A percentile compares a stretch with the other conserved stretches of the same genome.
Conservation (phyloP, 2,888 invertebrate species). For the Pterobdella sp. region DNA sequence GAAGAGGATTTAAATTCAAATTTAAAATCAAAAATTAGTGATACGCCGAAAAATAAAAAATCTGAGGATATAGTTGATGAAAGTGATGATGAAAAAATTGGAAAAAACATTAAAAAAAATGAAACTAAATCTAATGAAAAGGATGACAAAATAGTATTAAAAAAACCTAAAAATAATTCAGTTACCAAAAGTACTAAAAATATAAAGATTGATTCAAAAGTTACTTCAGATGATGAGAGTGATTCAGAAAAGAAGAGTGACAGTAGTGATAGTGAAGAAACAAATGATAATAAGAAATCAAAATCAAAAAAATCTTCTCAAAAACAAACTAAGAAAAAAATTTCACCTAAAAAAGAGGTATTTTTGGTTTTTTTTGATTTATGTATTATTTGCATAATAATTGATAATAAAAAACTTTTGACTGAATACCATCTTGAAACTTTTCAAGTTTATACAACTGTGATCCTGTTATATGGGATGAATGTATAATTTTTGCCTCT, state of each 20-base stretch:
- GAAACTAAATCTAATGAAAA: neutral
- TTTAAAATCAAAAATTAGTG: neutral
- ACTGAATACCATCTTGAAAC: no score
- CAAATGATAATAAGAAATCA: neutral
- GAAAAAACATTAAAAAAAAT: neutral
- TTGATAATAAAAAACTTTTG: no score
- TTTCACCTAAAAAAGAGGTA: no score
- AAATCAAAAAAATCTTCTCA: neutral
- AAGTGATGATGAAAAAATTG: neutral
- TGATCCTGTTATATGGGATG: no score
- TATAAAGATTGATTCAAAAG: no score
- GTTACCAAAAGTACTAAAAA: no score
- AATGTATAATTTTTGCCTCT: no score
- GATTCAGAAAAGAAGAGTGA: neutral
- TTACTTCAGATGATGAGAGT: slow-evolving; percentile 8
- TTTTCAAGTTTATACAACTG: no score
- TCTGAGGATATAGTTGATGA: neutral
- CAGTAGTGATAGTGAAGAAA: neutral
- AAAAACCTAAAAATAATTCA: neutral
- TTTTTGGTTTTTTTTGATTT: no score
- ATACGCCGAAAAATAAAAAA: neutral
- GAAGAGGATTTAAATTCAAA: no score
- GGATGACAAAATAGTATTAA: neutral
- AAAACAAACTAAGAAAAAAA: neutral
- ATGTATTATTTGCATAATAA: no score